Conservation (phyloP, 2,113 vertebrate species). For the Gasterosteus aculeatus region DNA sequence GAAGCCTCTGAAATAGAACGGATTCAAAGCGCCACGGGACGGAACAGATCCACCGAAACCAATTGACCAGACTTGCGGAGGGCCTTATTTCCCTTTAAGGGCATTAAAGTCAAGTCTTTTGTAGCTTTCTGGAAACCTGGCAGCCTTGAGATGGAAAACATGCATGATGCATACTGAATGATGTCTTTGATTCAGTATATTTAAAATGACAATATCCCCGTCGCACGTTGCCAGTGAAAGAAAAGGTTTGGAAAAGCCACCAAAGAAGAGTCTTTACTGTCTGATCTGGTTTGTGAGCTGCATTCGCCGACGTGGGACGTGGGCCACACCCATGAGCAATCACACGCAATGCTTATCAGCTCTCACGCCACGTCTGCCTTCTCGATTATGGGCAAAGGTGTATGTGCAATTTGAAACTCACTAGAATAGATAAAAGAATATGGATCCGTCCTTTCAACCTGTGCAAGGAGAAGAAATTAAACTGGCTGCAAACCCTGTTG, state of each 20-base stretch:
- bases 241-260: neutral
- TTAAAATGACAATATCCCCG: neutral
- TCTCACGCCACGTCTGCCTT: too few species aligned
- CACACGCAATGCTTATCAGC: neutral
- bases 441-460: too few species aligned
- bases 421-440: too few species aligned
- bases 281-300: neutral
- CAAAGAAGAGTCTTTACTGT: too few species aligned
- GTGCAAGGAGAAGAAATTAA: neutral
- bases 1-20: slow-evolving; percentile 29
- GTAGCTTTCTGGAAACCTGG: neutral
- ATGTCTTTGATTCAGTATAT: neutral
- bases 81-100: neutral
- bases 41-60: slow-evolving; percentile 6
- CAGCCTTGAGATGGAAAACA: neutral
- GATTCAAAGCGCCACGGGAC: slow-evolving; percentile 21
- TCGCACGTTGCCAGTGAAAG: neutral
- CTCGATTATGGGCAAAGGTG: too few species aligned
- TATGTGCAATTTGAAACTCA: too few species aligned
- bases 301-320: neutral
- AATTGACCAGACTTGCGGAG: neutral
- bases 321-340: neutral
- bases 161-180: neutral
- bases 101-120: neutral
- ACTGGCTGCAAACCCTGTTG: neutral